Evolutionary conservation across 2,797 vertebrate species (phyloP).

Genomic region (Tangara arthus): DNA sequence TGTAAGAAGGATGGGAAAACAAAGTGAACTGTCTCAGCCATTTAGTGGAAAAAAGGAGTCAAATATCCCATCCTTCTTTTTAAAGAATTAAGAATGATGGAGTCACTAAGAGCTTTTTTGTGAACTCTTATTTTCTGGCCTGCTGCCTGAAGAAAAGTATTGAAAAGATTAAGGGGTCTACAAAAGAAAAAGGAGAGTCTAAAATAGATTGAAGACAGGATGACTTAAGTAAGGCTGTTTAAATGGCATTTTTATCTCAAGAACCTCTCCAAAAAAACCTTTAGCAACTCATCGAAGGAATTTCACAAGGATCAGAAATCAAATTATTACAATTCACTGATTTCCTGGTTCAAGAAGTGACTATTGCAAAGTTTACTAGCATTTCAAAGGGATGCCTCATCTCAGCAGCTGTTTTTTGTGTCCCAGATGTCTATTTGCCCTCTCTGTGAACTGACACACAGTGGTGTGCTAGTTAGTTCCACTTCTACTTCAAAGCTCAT

Average conservation of each 20-base stretch:
- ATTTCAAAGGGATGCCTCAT: not conserved
- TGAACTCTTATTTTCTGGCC: not conserved
- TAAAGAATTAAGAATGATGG: not conserved
- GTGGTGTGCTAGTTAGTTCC: not conserved
- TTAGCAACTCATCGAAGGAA: not conserved
- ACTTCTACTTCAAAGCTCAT: not conserved
- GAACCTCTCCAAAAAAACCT: not conserved
- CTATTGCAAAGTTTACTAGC: not conserved
- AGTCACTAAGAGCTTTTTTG: not conserved
- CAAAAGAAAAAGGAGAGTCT: not conserved
- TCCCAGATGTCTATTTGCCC: not conserved
- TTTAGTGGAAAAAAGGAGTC: not conserved
- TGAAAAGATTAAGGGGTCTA: not conserved
- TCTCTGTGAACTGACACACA: not conserved
- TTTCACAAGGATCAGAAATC: not conserved
- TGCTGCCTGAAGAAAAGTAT: not conserved
- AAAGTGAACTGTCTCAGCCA: not conserved
- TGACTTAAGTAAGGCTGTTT: not conserved
- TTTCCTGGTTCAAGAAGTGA: not conserved
- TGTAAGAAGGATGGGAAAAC: not conserved
- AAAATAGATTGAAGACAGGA: not conserved
- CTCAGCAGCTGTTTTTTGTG: not conserved
- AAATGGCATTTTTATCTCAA: not conserved
- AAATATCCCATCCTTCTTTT: not conserved
- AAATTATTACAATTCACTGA: not conserved